Evolutionary conservation across 2,888 invertebrate genomes (phyloP).

Genomic region (Ephialtes manifestator): DNA sequence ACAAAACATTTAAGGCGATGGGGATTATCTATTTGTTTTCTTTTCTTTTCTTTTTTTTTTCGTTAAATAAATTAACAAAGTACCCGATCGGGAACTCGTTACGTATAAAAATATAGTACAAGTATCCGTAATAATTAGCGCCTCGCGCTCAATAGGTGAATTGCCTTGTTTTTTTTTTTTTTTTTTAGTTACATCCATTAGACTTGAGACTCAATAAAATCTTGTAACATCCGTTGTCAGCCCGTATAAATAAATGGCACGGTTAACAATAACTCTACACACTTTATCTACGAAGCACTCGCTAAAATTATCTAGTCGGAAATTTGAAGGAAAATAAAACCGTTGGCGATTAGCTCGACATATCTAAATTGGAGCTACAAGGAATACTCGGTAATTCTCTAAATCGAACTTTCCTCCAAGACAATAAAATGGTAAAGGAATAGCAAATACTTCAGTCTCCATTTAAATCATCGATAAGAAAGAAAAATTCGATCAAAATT

Average conservation of each 20-base stretch:
- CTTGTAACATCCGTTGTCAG: slow-evolving; percentile 28
- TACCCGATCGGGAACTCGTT: slow-evolving; percentile 54
- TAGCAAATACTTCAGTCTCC: slow-evolving; percentile 44
- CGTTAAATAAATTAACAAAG: slow-evolving; percentile 62
- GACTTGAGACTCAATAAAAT: slow-evolving; percentile 36
- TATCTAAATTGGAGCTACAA: slow-evolving; percentile 7
- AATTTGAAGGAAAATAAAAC: background rate
- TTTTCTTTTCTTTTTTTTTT: no score
- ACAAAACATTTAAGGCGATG: slow-evolving; percentile 63
- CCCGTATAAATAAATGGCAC: slow-evolving; percentile 48
- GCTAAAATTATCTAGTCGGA: slow-evolving; percentile 40
- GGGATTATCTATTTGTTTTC: slow-evolving; percentile 49
- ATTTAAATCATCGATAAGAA: slow-evolving; percentile 9
- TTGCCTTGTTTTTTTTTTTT: background rate
- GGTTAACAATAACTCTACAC: slow-evolving; percentile 19
- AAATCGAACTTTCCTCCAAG: slow-evolving; percentile 32
- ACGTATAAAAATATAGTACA: slow-evolving; percentile 68
- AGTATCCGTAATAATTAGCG: slow-evolving; percentile 56
- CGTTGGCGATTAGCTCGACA: slow-evolving; percentile 9
- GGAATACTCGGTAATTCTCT: background rate
- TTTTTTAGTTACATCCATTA: slow-evolving; percentile 2
- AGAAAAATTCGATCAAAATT: slow-evolving; percentile 23
- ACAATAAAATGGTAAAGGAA: slow-evolving; percentile 6
- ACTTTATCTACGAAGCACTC: slow-evolving; percentile 44
- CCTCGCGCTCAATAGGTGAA: slow-evolving; percentile 20